Percentiles rank a stretch among this genome's conserved stretches.
These are phyloP conservation scores for Anhinga rufa DNA, from an alignment of 2,113 vertebrate species.

Conservation along the genomic window DNA sequence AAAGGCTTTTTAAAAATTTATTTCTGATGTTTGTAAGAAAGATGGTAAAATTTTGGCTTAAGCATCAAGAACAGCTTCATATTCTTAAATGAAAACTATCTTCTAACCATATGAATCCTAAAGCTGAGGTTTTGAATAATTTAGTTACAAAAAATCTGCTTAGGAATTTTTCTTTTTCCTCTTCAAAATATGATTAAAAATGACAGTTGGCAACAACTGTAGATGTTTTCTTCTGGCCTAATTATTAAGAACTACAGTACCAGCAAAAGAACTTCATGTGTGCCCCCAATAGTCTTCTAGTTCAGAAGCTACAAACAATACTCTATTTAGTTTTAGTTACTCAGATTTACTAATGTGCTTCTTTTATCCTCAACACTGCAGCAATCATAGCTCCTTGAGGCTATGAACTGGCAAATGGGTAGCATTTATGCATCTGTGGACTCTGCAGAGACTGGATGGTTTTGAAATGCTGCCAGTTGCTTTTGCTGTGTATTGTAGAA, in stretches of 20 bases:
- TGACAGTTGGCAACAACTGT: slow-evolving; percentile 1
- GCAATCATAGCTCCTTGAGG: not conserved
- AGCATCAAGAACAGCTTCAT: not conserved
- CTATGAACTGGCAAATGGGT: not conserved
- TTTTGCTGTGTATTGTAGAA: not conserved
- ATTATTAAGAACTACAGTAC: not conserved
- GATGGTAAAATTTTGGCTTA: not conserved
- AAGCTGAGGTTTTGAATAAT: not conserved
- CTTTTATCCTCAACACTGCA: not conserved
- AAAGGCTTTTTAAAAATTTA: not conserved
- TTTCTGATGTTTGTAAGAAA: not conserved
- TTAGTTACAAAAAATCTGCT: not conserved
- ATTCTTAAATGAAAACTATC: not conserved
- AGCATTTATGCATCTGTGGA: not conserved
- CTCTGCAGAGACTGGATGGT: not conserved
- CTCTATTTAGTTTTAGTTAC: not conserved
- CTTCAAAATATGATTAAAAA: not conserved
- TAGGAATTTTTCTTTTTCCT: not conserved
- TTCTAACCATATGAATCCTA: not conserved
- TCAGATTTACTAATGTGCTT: not conserved
- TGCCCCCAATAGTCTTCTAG: not conserved
- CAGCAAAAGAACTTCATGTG: not conserved
- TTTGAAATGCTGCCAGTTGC: not conserved
- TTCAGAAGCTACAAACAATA: not conserved
- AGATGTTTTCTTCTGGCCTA: not conserved